Percentiles rank a stretch among this genome's conserved stretches.
Conservation (phyloP, 2,113 vertebrate genomes). For the Myrmophylax atrothorax region DNA sequence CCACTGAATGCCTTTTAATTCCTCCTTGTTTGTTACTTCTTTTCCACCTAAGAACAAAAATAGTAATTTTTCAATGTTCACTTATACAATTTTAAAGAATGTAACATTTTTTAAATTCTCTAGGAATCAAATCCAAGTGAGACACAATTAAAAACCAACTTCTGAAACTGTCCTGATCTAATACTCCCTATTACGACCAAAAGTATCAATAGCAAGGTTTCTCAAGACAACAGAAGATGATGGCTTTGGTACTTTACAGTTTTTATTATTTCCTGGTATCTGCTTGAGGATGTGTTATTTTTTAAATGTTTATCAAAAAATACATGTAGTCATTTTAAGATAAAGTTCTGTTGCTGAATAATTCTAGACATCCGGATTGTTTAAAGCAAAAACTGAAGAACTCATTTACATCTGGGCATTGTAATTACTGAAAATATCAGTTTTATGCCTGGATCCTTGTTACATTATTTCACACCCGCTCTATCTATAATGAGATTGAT, state of each 20-base stretch:
- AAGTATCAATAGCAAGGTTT: neutral
- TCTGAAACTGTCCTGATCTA: neutral
- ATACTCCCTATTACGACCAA: neutral
- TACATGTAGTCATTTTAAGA: neutral
- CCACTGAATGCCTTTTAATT: slow-evolving; percentile 93
- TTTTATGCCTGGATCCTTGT: neutral
- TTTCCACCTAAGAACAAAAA: slow-evolving; percentile 88
- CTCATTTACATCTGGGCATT: neutral
- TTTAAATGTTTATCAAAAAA: neutral
- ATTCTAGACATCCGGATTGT: neutral
- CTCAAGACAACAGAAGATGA: neutral
- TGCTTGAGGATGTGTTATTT: neutral
- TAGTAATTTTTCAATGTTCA: neutral
- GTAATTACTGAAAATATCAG: neutral
- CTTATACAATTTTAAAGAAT: neutral
- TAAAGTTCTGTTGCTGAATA: neutral
- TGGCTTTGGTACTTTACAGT: neutral
- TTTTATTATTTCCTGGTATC: neutral
- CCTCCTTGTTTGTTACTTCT: slow-evolving; percentile 92
- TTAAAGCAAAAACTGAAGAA: neutral
- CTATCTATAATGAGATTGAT: neutral
- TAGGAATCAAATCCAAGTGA: neutral
- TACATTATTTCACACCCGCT: neutral
- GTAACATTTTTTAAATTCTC: neutral
- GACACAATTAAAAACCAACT: neutral